A percentile compares a stretch with the other conserved stretches of the same genome.
These are phyloP conservation scores for Agrochola litura DNA, from an alignment of 2,888 invertebrate species.

Conservation along the genomic window DNA sequence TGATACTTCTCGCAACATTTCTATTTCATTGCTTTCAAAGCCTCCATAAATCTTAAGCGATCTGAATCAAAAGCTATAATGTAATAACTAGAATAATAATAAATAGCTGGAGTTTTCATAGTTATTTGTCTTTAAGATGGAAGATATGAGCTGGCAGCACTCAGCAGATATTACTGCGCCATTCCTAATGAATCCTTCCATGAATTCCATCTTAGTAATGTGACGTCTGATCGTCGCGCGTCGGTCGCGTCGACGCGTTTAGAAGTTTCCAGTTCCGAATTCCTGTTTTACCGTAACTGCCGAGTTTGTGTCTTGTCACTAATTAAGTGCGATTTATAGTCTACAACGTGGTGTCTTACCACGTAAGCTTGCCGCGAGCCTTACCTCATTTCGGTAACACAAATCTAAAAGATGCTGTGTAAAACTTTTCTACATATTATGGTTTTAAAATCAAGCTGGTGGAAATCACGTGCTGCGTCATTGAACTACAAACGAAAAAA, in stretches of 20 bases:
- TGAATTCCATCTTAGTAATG: neutral
- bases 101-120: neutral
- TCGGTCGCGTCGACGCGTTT: conserved; percentile 8
- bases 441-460: neutral
- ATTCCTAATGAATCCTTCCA: neutral
- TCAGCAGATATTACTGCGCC: neutral
- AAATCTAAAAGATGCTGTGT: neutral
- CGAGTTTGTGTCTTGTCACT: conserved; percentile 10
- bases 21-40: conserved; percentile 46
- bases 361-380: conserved; percentile 16
- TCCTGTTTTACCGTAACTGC: conserved; percentile 54
- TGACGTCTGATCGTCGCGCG: conserved; percentile 5
- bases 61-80: conserved; percentile 16
- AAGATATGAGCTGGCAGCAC: neutral
- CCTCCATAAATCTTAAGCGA: conserved; percentile 15
- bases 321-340: conserved; percentile 39
- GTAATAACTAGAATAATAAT: conserved; percentile 2
- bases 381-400: neutral
- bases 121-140: neutral
- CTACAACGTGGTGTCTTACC: conserved; percentile 11
- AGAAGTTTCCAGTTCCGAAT: conserved; percentile 42
- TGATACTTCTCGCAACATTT: conserved; percentile 45
- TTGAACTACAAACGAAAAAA: too few relatives aligned
- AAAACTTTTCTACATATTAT: neutral
- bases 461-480: neutral